Conservation (phyloP, 2,797 vertebrate species). For the Vespertilio murinus region DNA sequence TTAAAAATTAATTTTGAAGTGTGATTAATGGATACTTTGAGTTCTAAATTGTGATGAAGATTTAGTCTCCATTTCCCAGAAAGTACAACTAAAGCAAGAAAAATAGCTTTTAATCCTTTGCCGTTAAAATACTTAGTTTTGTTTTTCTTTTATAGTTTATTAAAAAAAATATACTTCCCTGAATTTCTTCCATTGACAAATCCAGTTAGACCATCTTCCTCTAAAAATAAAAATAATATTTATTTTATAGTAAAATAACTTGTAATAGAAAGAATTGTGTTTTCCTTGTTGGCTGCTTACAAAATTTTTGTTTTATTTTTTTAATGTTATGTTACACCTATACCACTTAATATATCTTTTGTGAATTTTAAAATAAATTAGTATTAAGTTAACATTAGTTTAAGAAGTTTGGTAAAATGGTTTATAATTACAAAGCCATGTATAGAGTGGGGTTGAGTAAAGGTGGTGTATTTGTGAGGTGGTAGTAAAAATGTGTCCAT, state of each 20-base stretch:
- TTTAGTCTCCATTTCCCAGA: constrained; percentile 50
- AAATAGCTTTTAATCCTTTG: constrained; percentile 33
- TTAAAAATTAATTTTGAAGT: neutral
- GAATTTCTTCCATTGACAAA: constrained; percentile 24
- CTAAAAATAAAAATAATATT: constrained; percentile 44
- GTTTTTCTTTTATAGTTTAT: constrained; percentile 29
- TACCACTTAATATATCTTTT: constrained; percentile 49
- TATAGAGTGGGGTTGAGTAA: neutral
- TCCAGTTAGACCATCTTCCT: constrained; percentile 6
- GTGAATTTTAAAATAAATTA: constrained; percentile 12
- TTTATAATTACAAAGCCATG: constrained; percentile 33
- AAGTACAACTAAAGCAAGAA: constrained; percentile 38
- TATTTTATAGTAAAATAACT: constrained; percentile 30
- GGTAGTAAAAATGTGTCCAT: neutral
- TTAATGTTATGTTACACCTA: constrained; percentile 65
- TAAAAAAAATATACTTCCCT: neutral
- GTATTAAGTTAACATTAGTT: constrained; percentile 8
- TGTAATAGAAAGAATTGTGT: neutral
- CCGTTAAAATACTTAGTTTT: constrained; percentile 35
- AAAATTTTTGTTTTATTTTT: constrained; percentile 36
- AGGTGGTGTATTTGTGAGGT: neutral
- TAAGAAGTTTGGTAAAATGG: neutral
- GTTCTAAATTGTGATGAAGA: constrained; percentile 40
- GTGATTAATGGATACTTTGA: neutral
- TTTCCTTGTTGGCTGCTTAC: constrained; percentile 63